Conservation (phyloP, 2,113 vertebrate genomes). For the Chaetodon auriga region DNA sequence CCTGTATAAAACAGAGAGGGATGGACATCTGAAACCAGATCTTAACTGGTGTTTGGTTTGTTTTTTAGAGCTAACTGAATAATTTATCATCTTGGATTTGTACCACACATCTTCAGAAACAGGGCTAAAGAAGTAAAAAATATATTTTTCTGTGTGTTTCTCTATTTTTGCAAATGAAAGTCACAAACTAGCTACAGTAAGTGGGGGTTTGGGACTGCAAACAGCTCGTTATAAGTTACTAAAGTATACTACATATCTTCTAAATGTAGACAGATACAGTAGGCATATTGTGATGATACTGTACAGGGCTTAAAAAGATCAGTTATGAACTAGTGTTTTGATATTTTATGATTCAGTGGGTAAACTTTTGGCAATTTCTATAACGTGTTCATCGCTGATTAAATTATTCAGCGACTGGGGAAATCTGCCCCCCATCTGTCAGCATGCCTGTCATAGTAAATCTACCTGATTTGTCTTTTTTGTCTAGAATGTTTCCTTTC, state of each 20-base stretch:
- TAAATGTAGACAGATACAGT: background rate
- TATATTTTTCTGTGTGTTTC: background rate
- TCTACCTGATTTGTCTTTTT: background rate
- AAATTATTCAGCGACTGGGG: background rate
- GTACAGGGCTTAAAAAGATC: background rate
- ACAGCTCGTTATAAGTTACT: background rate
- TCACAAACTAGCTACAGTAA: background rate
- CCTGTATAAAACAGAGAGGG: background rate
- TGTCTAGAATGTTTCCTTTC: background rate
- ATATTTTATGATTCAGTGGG: background rate
- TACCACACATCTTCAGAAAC: background rate
- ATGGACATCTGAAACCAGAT: background rate
- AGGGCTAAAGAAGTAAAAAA: background rate
- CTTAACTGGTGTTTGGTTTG: background rate
- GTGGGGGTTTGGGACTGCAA: background rate
- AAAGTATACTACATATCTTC: background rate
- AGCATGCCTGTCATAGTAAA: background rate
- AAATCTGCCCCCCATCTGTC: background rate
- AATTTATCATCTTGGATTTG: background rate
- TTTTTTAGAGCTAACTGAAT: background rate
- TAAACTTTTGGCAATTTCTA: background rate
- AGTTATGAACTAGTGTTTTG: background rate
- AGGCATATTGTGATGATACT: background rate
- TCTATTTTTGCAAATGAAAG: background rate
- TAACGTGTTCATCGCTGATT: background rate